Percentiles rank a stretch among this genome's conserved stretches.
These are phyloP conservation scores for Nematolebias whitei DNA, from an alignment of 2,113 vertebrate species.

Conservation along the genomic window DNA sequence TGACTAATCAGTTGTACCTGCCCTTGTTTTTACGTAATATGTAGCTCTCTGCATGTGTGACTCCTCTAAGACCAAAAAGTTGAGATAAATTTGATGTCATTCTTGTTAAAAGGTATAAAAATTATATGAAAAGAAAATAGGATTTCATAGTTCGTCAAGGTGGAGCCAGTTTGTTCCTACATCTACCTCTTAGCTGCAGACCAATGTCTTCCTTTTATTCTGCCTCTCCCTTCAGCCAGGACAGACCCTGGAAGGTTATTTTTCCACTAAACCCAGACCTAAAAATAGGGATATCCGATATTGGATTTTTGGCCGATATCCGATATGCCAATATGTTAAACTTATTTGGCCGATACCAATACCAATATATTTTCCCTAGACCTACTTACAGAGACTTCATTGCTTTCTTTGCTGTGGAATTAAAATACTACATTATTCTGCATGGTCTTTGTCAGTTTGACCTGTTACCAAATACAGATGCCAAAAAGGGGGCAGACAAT, in stretches of 20 bases:
- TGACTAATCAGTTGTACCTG: conserved; percentile 71
- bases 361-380: too few species aligned
- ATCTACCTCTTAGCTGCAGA: conserved; percentile 45
- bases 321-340: too few species aligned
- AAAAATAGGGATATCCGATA: too few species aligned
- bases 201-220: conserved; percentile 47
- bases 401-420: too few species aligned
- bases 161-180: conserved; percentile 46
- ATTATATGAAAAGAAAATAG: conserved; percentile 30
- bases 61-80: conserved; percentile 15
- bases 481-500: too few species aligned
- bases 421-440: too few species aligned
- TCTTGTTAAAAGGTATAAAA: conserved; percentile 24
- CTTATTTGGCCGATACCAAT: too few species aligned
- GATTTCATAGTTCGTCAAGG: conserved; percentile 34
- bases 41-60: conserved; percentile 5
- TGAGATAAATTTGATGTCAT: conserved; percentile 20
- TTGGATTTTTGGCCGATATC: too few species aligned
- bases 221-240: conserved; percentile 27
- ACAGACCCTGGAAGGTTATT: conserved; percentile 4
- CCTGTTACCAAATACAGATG: too few species aligned
- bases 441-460: too few species aligned
- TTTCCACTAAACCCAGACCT: conserved; percentile 18
- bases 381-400: too few species aligned
- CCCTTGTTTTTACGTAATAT: conserved; percentile 41